Evolutionary conservation across 2,888 invertebrate species (phyloP), one percentile per base, ranked within the genome.

Genomic region (Actias luna): DNA sequence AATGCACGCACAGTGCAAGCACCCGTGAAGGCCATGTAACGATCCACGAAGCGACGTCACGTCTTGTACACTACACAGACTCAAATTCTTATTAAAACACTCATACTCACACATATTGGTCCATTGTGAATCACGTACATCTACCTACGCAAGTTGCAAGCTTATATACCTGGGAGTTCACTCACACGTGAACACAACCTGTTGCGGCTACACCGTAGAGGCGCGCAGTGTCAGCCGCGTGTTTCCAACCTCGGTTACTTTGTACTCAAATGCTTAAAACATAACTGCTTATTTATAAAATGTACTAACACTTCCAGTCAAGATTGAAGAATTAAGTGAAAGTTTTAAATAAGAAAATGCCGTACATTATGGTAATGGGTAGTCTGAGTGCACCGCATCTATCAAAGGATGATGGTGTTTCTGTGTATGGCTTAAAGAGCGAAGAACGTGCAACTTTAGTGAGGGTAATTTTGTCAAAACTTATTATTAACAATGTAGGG

Each of bases 361-460:
- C 93, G 68, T 93, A 93, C 74, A 85, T 93, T 62, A 92, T 93
- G 89, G 89, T 93, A 65, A 92, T 92, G 87, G 93, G 92, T 58
- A 88, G 87, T 76, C 82, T 93, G 27, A 89, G 86, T 67, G 85
- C 89, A 64, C 84, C 81, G 64, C 89, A 91, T 74, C 83, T 93
- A 4, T 89, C 89, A 5, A 92, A 89, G 73, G 91, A 90, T 71
- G 92, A 92, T 68, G 89, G 91, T 58, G 89, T 89, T 22, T 88
- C 91, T 33, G 91, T 93, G 58, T 92, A 90, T 69, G 93, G 93
- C 65, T 82, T 93, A 61, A 92, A 92, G 71, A 88, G 89, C 66
- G 91, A 92, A 55, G 93, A 93, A 80, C 82, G 92, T 39, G 79
- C 75, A 12, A 67, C 76, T n/a, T 76, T 84, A 79, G 77, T 83